Evolutionary conservation across 2,888 invertebrate species (phyloP).

Genomic region (Teinopalpus imperialis): DNA sequence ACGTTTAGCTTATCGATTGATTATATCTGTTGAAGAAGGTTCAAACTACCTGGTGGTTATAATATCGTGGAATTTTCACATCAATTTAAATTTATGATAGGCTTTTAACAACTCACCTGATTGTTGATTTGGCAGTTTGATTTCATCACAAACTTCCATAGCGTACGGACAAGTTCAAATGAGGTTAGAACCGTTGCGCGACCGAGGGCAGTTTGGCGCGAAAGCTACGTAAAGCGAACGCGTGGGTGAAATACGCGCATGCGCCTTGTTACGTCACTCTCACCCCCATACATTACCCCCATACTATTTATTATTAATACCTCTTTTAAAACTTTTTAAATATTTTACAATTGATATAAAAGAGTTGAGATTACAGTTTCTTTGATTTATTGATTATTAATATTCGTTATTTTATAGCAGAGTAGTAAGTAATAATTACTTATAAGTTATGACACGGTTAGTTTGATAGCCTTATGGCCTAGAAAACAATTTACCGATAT

Average conservation of each 20-base stretch:
- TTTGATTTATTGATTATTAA: no score
- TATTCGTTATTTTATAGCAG: no score
- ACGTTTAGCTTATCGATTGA: slow-evolving; percentile 11
- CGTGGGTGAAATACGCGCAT: slow-evolving; percentile 63
- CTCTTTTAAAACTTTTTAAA: slow-evolving; percentile 8
- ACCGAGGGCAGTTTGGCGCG: slow-evolving; percentile 70
- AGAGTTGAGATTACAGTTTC: no score
- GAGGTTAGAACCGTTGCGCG: slow-evolving; percentile 66
- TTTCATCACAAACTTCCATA: slow-evolving; percentile 55
- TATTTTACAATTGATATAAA: no score
- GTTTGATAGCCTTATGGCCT: no score
- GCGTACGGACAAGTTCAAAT: slow-evolving; percentile 32
- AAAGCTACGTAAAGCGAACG: slow-evolving; percentile 51
- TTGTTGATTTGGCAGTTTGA: slow-evolving; percentile 41
- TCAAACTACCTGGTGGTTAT: slow-evolving; percentile 40
- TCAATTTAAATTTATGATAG: slow-evolving; percentile 7
- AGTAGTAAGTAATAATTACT: no score
- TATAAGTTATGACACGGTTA: no score
- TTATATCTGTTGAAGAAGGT: slow-evolving; percentile 41
- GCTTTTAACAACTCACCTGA: slow-evolving; percentile 54
- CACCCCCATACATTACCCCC: slow-evolving; percentile 50
- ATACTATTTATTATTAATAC: slow-evolving; percentile 36
- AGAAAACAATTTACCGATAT: no score
- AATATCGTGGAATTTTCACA: neutral
- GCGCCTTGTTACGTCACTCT: slow-evolving; percentile 67